These are phyloP conservation scores for Stenchaetothrips biformis DNA, from an alignment of 2,888 invertebrate genomes.

Conservation along the genomic window DNA sequence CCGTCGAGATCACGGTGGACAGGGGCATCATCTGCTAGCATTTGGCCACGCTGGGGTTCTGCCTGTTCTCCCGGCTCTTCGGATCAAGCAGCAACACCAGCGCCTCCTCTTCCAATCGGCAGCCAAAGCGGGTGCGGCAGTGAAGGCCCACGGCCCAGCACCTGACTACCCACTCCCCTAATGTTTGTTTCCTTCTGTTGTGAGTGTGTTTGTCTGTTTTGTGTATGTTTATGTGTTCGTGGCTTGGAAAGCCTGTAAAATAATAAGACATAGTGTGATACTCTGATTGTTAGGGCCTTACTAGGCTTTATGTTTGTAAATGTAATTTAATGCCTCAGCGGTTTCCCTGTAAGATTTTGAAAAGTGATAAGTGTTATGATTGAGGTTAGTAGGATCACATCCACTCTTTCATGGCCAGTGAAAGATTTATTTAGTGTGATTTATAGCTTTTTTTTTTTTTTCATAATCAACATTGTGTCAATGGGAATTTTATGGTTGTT, in stretches of 20 bases:
- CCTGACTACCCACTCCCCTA: not conserved
- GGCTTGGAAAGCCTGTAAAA: not conserved
- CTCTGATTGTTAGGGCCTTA: not conserved
- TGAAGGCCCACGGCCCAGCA: not conserved
- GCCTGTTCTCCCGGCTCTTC: slow-evolving; percentile 17
- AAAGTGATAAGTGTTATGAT: not conserved
- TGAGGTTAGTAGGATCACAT: slow-evolving; percentile 10
- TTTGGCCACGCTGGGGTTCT: slow-evolving; percentile 29
- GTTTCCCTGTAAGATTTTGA: not conserved
- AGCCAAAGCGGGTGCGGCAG: slow-evolving; percentile 12
- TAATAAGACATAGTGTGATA: slow-evolving; percentile 20
- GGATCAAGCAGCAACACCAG: slow-evolving; percentile 1
- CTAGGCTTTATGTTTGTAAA: not conserved
- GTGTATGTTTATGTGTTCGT: slow-evolving; percentile 15
- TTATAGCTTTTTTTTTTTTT: slow-evolving; percentile 1
- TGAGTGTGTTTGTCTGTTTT: not conserved
- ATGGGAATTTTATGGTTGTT: slow-evolving; percentile 10
- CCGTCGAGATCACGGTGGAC: slow-evolving; percentile 43
- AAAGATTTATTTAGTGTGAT: slow-evolving; percentile 10
- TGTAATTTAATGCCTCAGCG: slow-evolving; percentile 18
- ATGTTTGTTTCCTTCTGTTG: not conserved
- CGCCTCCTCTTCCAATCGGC: not conserved
- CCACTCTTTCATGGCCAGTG: not conserved
- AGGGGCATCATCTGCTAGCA: slow-evolving; percentile 51
- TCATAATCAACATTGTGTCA: not conserved